phyloP scores from a whole-genome alignment of 2,888 invertebrate genomes.

The Ormyrus nitidulus region DNA sequence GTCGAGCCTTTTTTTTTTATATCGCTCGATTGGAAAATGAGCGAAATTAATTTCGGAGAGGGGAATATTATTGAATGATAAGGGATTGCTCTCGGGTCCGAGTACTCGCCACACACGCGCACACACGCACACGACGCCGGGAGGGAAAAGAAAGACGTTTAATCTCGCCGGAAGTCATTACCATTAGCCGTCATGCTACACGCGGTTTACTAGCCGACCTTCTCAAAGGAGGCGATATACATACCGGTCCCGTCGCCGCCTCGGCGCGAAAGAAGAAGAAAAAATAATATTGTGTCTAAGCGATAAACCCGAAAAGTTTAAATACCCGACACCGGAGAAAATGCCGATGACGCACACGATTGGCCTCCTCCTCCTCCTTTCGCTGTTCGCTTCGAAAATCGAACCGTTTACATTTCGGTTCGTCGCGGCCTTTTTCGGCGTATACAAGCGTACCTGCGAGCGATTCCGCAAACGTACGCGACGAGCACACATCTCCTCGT shows the following conservation, averaged over 20 bases:
- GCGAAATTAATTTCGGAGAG: constrained; percentile 30
- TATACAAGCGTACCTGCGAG: too few relatives aligned
- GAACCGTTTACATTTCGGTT: too few relatives aligned
- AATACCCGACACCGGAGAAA: too few relatives aligned
- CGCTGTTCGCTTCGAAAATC: background rate
- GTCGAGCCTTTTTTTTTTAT: constrained; percentile 27
- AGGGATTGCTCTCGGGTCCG: constrained; percentile 36
- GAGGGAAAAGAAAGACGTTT: constrained; percentile 31
- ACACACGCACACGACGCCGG: background rate
- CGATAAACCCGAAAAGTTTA: too few relatives aligned
- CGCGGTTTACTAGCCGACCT: constrained; percentile 42
- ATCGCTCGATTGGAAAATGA: constrained; percentile 49
- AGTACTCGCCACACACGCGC: background rate
- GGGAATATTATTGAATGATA: constrained; percentile 50
- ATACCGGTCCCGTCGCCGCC: too few relatives aligned
- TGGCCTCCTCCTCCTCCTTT: constrained; percentile 37
- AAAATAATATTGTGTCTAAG: too few relatives aligned
- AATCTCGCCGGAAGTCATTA: constrained; percentile 50
- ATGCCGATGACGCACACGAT: too few relatives aligned
- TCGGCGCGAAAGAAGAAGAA: too few relatives aligned
- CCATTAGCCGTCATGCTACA: constrained; percentile 49
- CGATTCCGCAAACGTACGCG: too few relatives aligned
- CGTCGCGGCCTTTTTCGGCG: too few relatives aligned
- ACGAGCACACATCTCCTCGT: too few relatives aligned
- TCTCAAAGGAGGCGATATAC: background rate